Evolutionary conservation across 2,797 vertebrate genomes (phyloP).

Genomic region (Melanotaenia trifasciata): DNA sequence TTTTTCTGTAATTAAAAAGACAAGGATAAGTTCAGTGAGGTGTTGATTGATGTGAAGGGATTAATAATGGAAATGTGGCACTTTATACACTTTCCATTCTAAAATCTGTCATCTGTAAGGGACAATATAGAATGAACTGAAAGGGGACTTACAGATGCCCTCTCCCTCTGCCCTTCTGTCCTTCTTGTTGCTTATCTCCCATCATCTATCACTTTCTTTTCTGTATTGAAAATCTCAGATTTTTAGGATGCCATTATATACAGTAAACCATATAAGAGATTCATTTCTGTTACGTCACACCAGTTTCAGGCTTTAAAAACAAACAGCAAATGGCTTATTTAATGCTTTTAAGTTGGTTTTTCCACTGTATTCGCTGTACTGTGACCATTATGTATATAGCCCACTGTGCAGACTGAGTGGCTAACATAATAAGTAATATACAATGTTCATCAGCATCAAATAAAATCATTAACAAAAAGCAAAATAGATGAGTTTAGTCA

Average conservation of each 20-base stretch:
- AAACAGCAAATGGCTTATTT: no score
- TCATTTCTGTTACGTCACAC: no score
- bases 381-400: not conserved
- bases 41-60: constrained; percentile 44
- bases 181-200: constrained; percentile 45
- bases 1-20: constrained; percentile 56
- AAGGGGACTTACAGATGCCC: constrained; percentile 40
- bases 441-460: not conserved
- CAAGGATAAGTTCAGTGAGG: constrained; percentile 38
- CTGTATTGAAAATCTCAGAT: constrained; percentile 39
- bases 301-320: no score
- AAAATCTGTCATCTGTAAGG: constrained; percentile 44
- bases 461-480: constrained; percentile 1
- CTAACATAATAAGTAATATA: no score
- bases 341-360: no score
- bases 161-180: constrained; percentile 54
- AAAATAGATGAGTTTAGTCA: not conserved
- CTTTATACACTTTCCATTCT: constrained; percentile 38
- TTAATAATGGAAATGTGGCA: constrained; percentile 50
- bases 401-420: no score
- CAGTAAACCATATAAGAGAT: no score
- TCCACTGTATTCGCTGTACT: not conserved
- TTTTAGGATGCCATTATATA: not conserved
- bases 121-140: constrained; percentile 51
- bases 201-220: constrained; percentile 21